Base-by-base conservation (phyloP, 1,140 invertebrate species). In the Diachasmimorpha longicaudata region DNA sequence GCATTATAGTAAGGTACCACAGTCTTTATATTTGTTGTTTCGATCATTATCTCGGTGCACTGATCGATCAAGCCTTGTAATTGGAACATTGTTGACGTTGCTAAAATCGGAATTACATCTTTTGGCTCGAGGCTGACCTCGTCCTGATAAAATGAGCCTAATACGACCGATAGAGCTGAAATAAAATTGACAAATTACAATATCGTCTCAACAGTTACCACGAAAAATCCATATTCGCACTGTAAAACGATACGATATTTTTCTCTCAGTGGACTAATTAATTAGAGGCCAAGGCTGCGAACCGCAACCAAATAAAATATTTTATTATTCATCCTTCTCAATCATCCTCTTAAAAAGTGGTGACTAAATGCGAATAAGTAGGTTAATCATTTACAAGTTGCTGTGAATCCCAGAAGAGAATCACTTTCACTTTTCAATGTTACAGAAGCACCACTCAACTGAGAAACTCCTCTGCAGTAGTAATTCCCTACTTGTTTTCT, bases 61-160 rank as follows among this genome's bases (percentile, higher is more conserved):
- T 95, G 93, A 52, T 94, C 92, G 78, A 95, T 94, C 36, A 96
- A 85, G 39, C 91, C 92, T 80, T 95, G 94, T 80, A 96, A 82
- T 82, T 95, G 95, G 80, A 96, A 92, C 73, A 96, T 87, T 9
- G 93, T 93, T n/a, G 94, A 93, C 19, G 94, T 93, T 31, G 95
- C 94, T 55, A 96, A 82, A 23, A 95, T 91, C 8, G 92, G 90
- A 77, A 95, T 91, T 8, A 95, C 93, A 81, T 93, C 90, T 63
- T 91, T 90, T 16, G 94, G 92, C 80, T 95, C 93, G 21, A 96
- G 88, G 58, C 91, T 91, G 0, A 96, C 90, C 89, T 95, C 94
- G 82, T 95, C 94, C 80, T 92, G 92, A 82, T 96, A 96, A 79
- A 96, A 91, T 0, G 94, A 96, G 23, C 95, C 94, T 79, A 96